Evolutionary conservation across 1,140 invertebrate genomes (phyloP).

Genomic region (Drosophila nigrodunni): DNA sequence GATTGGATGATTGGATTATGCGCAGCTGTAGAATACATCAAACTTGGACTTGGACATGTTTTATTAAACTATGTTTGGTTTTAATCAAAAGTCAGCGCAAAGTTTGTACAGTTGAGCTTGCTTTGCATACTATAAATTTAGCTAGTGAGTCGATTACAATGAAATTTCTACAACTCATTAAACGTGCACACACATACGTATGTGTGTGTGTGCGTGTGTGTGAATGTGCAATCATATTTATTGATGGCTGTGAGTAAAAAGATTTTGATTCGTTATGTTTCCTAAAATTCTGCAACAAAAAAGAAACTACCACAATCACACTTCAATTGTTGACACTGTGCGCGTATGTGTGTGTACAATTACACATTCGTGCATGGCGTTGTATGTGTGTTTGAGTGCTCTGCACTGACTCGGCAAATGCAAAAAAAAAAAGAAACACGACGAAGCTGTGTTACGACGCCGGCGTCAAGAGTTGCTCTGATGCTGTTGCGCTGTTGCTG

Average conservation of each 20-base stretch:
- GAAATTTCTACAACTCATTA: conserved; percentile 5
- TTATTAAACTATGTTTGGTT: background rate
- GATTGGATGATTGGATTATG: background rate
- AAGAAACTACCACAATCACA: conserved; percentile 15
- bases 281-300: conserved; percentile 17
- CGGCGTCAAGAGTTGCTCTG: conserved; percentile 27
- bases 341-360: conserved; percentile 8
- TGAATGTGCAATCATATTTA: background rate
- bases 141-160: conserved; percentile 6
- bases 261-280: conserved; percentile 6
- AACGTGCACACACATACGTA: background rate
- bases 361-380: background rate
- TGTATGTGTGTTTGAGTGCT: conserved; percentile 5
- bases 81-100: background rate
- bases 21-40: too few relatives aligned
- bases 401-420: conserved; percentile 31
- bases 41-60: too few relatives aligned
- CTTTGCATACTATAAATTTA: background rate
- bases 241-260: background rate
- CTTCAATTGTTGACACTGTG: background rate
- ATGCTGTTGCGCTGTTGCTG: conserved; percentile 27
- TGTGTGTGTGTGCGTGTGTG: background rate
- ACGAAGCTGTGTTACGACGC: conserved; percentile 33
- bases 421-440: conserved; percentile 31
- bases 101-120: conserved; percentile 3